Evolutionary conservation across 2,888 invertebrate genomes (phyloP).

Genomic region (Orchesella flavescens): DNA sequence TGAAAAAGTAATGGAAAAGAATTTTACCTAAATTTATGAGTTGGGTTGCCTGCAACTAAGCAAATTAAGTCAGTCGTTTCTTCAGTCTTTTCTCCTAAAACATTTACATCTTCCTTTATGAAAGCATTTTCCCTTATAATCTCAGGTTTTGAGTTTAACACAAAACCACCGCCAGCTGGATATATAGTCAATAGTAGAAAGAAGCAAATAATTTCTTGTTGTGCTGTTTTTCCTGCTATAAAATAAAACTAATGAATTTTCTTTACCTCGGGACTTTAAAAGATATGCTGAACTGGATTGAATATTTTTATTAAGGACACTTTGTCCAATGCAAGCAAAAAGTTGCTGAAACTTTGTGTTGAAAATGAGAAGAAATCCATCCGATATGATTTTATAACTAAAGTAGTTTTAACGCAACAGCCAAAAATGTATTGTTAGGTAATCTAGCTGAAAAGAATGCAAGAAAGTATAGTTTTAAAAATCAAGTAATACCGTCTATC

Average conservation of each 20-base stretch:
- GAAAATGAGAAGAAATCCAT: constrained; percentile 62
- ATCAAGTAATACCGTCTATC: constrained; percentile 45
- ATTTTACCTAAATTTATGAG: constrained; percentile 63
- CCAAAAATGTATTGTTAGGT: background rate
- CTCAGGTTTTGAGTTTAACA: background rate
- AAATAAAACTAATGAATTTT: background rate
- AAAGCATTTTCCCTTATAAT: no score
- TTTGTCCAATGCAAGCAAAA: constrained; percentile 67
- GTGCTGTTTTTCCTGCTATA: background rate
- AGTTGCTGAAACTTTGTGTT: constrained; percentile 66
- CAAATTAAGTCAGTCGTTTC: constrained; percentile 57
- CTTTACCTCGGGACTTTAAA: constrained; percentile 54
- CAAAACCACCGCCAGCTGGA: background rate
- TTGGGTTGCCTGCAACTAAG: constrained; percentile 61
- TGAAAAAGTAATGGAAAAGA: background rate
- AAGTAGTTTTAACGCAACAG: constrained; percentile 12
- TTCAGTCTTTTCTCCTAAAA: background rate
- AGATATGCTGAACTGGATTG: constrained; percentile 66
- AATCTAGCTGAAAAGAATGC: no score
- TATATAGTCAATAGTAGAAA: background rate
- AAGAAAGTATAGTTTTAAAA: no score
- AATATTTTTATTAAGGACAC: constrained; percentile 62
- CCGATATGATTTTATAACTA: constrained; percentile 66
- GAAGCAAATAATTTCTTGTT: background rate
- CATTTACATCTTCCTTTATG: background rate